phyloP scores from a whole-genome alignment of 1,140 invertebrate species.

The Heliconius congener region DNA sequence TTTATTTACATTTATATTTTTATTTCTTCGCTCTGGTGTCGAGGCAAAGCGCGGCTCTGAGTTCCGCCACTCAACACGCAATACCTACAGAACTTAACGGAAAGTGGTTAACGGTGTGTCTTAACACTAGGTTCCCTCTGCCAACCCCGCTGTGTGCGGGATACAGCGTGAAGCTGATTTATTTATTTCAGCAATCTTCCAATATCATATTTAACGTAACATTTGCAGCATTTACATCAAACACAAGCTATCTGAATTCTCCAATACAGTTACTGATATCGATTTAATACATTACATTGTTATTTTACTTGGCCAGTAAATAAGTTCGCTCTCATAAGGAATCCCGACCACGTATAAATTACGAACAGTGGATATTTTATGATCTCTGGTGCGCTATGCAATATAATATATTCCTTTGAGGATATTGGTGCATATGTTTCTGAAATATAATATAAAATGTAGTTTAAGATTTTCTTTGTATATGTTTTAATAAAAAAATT shows the following conservation, averaged over 20 bases:
- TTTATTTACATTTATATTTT: no score
- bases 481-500: not conserved
- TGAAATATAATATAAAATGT: not conserved
- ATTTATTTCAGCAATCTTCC: no score
- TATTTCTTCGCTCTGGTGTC: no score
- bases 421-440: constrained; percentile 6
- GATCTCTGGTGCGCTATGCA: constrained; percentile 18
- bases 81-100: no score
- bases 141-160: no score
- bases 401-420: constrained; percentile 6
- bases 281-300: constrained; percentile 10
- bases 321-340: constrained; percentile 25
- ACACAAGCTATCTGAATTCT: not conserved
- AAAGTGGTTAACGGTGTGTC: no score
- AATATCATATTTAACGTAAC: no score
- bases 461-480: not conserved
- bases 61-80: no score
- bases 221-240: not conserved
- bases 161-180: no score
- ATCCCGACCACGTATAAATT: constrained; percentile 38
- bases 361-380: constrained; percentile 25
- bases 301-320: not conserved
- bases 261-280: not conserved
- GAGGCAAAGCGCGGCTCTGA: no score
- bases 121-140: no score